These are phyloP conservation scores for Rhagoletis zephyria DNA, from an alignment of 1,140 invertebrate species.

Conservation along the genomic window DNA sequence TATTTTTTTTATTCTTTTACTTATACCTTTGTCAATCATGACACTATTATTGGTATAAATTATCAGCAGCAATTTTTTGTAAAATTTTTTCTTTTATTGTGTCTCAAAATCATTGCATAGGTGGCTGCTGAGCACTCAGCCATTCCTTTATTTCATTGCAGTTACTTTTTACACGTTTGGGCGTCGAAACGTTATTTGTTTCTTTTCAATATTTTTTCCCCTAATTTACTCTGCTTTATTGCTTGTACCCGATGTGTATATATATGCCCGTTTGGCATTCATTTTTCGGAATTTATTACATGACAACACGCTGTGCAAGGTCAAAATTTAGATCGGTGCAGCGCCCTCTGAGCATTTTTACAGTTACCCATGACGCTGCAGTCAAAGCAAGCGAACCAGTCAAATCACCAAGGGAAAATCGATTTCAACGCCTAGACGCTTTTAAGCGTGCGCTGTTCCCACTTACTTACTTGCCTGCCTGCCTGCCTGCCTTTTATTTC, in stretches of 20 bases:
- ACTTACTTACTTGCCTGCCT: background rate
- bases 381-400: background rate
- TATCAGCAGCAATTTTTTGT: constrained; percentile 8
- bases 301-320: constrained; percentile 50
- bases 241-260: background rate
- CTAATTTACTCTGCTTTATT: constrained; percentile 36
- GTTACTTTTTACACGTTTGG: constrained; percentile 22
- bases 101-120: background rate
- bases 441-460: background rate
- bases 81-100: background rate
- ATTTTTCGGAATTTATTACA: constrained; percentile 52
- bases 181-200: constrained; percentile 13
- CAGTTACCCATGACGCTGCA: background rate
- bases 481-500: background rate
- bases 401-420: constrained; percentile 41
- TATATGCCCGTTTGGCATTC: constrained; percentile 8
- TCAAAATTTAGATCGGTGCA: constrained; percentile 44
- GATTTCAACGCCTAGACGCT: constrained; percentile 31
- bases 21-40: constrained; percentile 42
- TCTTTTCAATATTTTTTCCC: background rate
- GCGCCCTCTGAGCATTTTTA: constrained; percentile 40
- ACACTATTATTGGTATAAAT: constrained; percentile 44
- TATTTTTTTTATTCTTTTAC: background rate
- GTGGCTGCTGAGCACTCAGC: background rate
- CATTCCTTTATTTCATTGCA: constrained; percentile 25